Conservation (phyloP, 2,113 vertebrate genomes). For the Cranoglanis bouderius region DNA sequence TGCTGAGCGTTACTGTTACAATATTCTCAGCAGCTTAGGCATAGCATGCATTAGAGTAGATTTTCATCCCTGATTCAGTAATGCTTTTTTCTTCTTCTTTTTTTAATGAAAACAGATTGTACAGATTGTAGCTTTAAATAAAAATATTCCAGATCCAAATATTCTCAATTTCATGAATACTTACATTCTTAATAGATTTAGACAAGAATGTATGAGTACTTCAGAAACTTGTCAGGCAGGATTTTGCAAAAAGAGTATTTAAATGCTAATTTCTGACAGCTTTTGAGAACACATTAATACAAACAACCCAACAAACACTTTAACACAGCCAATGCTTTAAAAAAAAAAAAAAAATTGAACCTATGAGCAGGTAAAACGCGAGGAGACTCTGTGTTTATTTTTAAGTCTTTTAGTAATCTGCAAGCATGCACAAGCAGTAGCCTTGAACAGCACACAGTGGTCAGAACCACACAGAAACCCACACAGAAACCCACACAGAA, state of each 20-base stretch:
- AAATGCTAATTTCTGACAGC: background rate
- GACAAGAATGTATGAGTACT: background rate
- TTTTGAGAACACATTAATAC: no score
- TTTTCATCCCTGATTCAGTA: background rate
- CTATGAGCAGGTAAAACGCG: background rate
- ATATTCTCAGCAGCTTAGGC: background rate
- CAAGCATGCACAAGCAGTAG: background rate
- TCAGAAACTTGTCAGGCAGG: background rate
- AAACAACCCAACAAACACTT: background rate
- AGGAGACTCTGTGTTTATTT: background rate
- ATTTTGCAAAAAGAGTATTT: background rate
- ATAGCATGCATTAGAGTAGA: background rate
- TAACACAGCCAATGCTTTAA: no score
- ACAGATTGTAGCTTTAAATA: background rate
- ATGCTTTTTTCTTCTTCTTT: background rate
- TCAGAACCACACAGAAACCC: slow-evolving; percentile 4
- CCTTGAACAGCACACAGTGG: background rate
- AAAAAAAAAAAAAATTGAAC: background rate
- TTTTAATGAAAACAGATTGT: background rate
- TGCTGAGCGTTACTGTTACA: background rate
- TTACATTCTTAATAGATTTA: background rate
- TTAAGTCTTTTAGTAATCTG: background rate
- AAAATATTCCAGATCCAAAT: background rate
- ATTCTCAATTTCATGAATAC: background rate
- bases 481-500: slow-evolving; percentile 12